Base-by-base conservation (phyloP, 2,888 invertebrate species). In the Eupeodes luniger region DNA sequence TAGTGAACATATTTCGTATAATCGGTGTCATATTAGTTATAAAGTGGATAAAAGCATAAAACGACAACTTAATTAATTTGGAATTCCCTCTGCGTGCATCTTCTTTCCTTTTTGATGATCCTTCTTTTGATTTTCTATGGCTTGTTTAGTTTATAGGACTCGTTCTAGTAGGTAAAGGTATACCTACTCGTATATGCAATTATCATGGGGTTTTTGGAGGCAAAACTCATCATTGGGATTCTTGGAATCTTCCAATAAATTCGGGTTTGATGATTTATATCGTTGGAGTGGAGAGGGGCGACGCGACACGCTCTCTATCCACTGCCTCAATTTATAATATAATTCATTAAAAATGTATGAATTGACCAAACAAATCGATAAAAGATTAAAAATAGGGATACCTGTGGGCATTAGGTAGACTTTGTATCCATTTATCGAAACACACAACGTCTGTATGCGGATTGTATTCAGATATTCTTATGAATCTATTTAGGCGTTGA, bases 1-100 rank as follows among this genome's bases (percentile, higher is more conserved):
- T 93, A 93, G 93, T 91, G 92, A 93, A 93, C 93, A 93, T 93
- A 93, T 93, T 92, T 93, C 93, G 92, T 92, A 93, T 93, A 93
- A 93, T 93, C 93, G 92, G 92, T 93, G 93, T 93, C 93, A 92
- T 93, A 93, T 93, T 93, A 93, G 93, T 92, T 92, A 93, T 93
- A 93, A 93, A 93, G 92, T 92, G 92, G 92, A 92, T 92, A 92
- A 92, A 92, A 92, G 92, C 92, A 91, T 91, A 92, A 92, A 93
- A 93, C 92, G 93, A 93, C 93, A 93, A 92, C 92, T 93, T 93
- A 92, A 93, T 93, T 93, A 93, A 93, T 93, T 93, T 92, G 92
- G 92, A 92, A 92, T 92, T 92, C 92, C 91, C 84, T 88, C 74
- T 83, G 57, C 59, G 83, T 77, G 87, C 51, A 76, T 66, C 67